Evolutionary conservation across 2,888 invertebrate species (phyloP).

Genomic region (Bombylius discolor): DNA sequence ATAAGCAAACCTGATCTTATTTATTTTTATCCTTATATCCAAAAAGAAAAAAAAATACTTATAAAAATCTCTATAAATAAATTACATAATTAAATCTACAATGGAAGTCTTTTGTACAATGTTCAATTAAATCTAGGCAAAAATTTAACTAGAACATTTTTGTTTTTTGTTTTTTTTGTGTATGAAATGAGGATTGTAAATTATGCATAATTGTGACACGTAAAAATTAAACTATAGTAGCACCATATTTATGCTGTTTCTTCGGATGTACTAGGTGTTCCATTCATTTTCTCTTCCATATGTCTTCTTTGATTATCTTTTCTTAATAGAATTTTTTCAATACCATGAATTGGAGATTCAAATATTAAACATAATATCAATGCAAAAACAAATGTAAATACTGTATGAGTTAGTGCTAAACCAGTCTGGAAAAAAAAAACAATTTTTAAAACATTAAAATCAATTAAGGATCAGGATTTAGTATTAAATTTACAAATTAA

Average conservation of each 20-base stretch:
- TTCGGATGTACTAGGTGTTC: conserved; percentile 12
- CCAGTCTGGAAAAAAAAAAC: conserved; percentile 36
- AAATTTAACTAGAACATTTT: no score
- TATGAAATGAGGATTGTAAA: no score
- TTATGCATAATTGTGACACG: no score
- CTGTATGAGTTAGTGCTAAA: conserved; percentile 44
- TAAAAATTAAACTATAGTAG: no score
- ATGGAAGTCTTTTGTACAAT: not conserved
- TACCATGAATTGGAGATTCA: conserved; percentile 57
- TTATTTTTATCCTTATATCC: not conserved
- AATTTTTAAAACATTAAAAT: not conserved
- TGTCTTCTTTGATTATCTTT: conserved; percentile 27
- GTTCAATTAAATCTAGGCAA: not conserved
- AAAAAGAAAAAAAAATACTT: not conserved
- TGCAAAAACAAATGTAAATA: conserved; percentile 48
- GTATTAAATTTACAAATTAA: not conserved
- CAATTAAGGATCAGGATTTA: not conserved
- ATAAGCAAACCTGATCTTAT: no score
- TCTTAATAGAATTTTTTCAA: conserved; percentile 52
- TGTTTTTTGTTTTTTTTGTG: no score
- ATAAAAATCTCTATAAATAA: not conserved
- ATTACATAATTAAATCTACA: not conserved
- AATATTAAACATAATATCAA: conserved; percentile 51
- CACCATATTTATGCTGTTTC: conserved; percentile 9
- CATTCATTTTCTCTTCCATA: not conserved